phyloP scores from a whole-genome alignment of 1,140 invertebrate genomes.

The Macrostomum lignano region DNA sequence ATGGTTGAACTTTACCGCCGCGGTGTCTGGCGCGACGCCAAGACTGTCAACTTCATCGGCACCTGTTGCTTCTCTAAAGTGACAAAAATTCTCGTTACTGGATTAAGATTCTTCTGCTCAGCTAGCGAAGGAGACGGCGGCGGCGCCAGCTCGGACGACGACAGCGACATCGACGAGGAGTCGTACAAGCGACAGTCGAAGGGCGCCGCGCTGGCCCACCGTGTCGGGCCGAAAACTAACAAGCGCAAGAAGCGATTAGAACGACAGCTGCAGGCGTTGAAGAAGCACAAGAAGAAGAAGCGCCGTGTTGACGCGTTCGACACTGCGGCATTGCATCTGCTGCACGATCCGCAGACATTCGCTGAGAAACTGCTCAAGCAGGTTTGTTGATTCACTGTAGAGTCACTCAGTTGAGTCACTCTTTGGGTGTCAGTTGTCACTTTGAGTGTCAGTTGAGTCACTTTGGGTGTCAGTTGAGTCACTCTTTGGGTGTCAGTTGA shows the following conservation, averaged over 20 bases:
- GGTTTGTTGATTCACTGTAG: no score
- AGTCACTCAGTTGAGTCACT: no score
- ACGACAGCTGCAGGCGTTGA: slow-evolving; percentile 52
- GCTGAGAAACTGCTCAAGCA: slow-evolving; percentile 69
- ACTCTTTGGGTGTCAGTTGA: no score
- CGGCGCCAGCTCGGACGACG: slow-evolving; percentile 1
- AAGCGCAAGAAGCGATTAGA: slow-evolving; percentile 71
- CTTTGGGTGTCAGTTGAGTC: no score
- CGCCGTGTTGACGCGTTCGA: slow-evolving; percentile 18
- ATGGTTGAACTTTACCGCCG: slow-evolving; percentile 3
- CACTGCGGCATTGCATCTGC: no score
- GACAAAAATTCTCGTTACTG: background rate
- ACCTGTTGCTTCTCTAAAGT: background rate
- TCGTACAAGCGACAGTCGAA: no score
- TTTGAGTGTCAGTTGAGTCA: no score
- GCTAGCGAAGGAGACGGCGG: background rate
- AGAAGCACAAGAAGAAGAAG: slow-evolving; percentile 42
- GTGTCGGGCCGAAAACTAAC: slow-evolving; percentile 77
- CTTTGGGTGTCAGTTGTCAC: no score
- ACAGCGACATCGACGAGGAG: slow-evolving; percentile 5
- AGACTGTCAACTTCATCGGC: slow-evolving; percentile 1
- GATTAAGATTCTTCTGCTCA: slow-evolving; percentile 3
- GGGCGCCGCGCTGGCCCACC: no score
- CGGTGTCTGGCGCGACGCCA: slow-evolving; percentile 2
- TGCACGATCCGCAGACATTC: slow-evolving; percentile 32